Conservation (phyloP, 2,797 vertebrate genomes). For the Hyperoplus lanceolatus region DNA sequence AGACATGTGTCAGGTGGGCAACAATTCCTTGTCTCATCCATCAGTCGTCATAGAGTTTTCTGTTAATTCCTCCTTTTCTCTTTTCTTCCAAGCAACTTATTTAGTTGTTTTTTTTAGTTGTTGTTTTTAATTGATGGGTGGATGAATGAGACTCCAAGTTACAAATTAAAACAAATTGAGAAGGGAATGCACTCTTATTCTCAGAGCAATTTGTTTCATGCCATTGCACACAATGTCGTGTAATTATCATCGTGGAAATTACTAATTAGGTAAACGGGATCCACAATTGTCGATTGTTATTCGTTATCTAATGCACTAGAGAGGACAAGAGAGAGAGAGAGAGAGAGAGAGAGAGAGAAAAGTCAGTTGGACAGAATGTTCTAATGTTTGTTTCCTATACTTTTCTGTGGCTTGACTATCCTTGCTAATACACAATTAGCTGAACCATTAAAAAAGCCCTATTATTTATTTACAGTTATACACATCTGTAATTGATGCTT, state of each 20-base stretch:
- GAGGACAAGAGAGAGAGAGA: slow-evolving; percentile 25
- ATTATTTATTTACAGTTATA: slow-evolving; percentile 57
- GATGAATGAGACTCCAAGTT: slow-evolving; percentile 61
- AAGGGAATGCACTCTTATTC: slow-evolving; percentile 67
- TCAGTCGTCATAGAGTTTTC: slow-evolving; percentile 14
- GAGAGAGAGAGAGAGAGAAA: slow-evolving; percentile 26
- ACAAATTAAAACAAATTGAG: slow-evolving; percentile 71
- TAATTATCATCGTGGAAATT: slow-evolving; percentile 78
- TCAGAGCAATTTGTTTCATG: slow-evolving; percentile 75
- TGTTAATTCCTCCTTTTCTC: slow-evolving; percentile 29
- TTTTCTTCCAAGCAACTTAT: slow-evolving; percentile 26
- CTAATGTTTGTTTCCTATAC: slow-evolving; percentile 48
- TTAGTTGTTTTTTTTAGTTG: slow-evolving; percentile 28
- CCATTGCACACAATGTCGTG: slow-evolving; percentile 67
- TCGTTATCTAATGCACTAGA: slow-evolving; percentile 53
- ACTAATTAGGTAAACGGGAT: slow-evolving; percentile 74
- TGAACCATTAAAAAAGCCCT: slow-evolving; percentile 60
- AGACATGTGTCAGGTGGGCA: slow-evolving; percentile 2
- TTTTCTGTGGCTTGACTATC: slow-evolving; percentile 24
- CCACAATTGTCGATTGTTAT: slow-evolving; percentile 67
- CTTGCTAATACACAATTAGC: slow-evolving; percentile 48
- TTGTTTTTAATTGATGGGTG: slow-evolving; percentile 52
- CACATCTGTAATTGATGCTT: slow-evolving; percentile 67
- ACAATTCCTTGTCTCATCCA: slow-evolving; percentile 8
- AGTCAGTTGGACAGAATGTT: slow-evolving; percentile 40